Base-by-base conservation (phyloP, 2,113 vertebrate species). In the Rhadina sibilatrix region DNA sequence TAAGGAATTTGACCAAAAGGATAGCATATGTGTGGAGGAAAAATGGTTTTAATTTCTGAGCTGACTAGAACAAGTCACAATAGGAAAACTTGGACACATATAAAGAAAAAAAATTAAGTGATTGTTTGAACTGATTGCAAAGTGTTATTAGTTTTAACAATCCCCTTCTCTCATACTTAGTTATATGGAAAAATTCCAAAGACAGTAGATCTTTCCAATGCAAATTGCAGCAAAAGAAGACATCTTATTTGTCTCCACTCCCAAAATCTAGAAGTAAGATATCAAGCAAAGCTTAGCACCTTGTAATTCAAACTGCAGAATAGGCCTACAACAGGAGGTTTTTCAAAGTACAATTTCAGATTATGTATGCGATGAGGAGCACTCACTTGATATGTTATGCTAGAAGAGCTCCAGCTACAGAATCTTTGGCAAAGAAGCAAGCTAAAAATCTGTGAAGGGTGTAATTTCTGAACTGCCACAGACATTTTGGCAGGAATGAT, bases 401-500 rank as follows among this genome's bases (percentile, higher is more conserved):
- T 84, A 86, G 46, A 61, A 74, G 46, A 70, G 38, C 38, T 87
- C 52, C 82, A 92, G 83, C 64, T 83, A 66, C 71, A 75, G 69
- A 63, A 83, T 70, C 49, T 63, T 89, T 95, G 94, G 64, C 83
- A 86, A 56, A 63, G 68, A 89, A 90, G 10, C 54, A 59, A 77
- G 30, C 47, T 78, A 89, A 94, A 93, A 90, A 75, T 63, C 79
- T 89, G 64, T 78, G 68, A 87, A 77, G 68, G 28, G 68, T 93
- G 47, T 76, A 90, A 89, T 90, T 94, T 94, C 64, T 92, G 86
- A 92, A 72, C 66, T 65, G 82, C 63, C 57, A 72, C 25, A 95
- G 88, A 88, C 85, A 46, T 94, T 92, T 95, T 94, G 85, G 57
- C 85, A 93, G 82, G 75, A 76, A 83, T 49, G 15, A 79, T 87